Base-by-base conservation (phyloP, 1,140 invertebrate species). In the Plodia interpunctella region DNA sequence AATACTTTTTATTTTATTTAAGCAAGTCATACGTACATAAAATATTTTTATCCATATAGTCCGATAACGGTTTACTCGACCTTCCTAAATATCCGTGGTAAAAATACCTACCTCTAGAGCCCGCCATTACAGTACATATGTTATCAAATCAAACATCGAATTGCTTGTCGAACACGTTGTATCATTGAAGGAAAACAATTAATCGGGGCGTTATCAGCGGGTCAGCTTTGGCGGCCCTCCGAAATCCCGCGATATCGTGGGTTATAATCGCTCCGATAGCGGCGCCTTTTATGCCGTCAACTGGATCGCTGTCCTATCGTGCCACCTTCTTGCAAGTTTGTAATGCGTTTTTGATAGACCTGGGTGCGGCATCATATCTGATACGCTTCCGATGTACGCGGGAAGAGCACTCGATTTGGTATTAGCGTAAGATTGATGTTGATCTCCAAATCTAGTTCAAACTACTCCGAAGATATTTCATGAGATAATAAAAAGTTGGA, bases 231-330 rank as follows among this genome's bases (percentile, higher is more conserved):
- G 84, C 81, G 83, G 81, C 62, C 72, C 76, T 78, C 82, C 83
- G 80, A 91, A 98, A 98, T 91, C 97, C 98, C 96, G 21, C 92
- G 97, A 74, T 66, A 86, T 81, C 77, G 80, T 71, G 63, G n/a
- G n/a, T n/a, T n/a, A n/a, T n/a, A n/a, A n/a, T 66, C 61, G 63
- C 59, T 2, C 49, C 59, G 86, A 88, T 88, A 88, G 84, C 86
- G 86, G 86, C 60, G 51, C 69, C 75, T 87, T 86, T 88, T 80
- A 84, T 66, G 49, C 15, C 83, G 78, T 83, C 86, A 78, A 85
- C 76, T 76, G 67, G 80, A 76, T 68, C 63, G 65, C 52, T 65
- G 68, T 69, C 77, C 62, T 87, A 86, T 86, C 85, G 67, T 70
- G 51, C 76, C 80, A 75, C 75, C 83, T 83, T 78, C 82, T 86